Conservation (phyloP, 2,113 vertebrate species). For the Neodon shergylaensis region DNA sequence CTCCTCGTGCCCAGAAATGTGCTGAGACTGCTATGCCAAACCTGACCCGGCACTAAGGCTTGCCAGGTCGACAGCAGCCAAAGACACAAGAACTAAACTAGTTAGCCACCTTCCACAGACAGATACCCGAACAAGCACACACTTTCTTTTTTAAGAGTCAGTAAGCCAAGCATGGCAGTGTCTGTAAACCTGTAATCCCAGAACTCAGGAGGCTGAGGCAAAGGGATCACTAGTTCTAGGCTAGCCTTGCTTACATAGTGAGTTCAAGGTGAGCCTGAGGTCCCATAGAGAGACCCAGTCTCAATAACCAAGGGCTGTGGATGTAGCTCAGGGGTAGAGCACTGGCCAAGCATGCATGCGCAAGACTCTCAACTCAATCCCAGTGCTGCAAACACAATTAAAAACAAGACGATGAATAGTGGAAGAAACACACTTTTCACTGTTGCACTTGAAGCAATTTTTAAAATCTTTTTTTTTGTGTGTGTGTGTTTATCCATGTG, state of each 20-base stretch:
- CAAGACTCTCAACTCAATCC: neutral
- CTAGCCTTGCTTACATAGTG: neutral
- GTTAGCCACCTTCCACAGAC: neutral
- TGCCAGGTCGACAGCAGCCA: neutral
- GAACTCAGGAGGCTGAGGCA: neutral
- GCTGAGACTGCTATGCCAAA: neutral
- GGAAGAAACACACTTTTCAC: neutral
- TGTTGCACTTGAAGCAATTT: neutral
- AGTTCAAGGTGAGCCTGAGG: neutral
- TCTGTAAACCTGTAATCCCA: neutral
- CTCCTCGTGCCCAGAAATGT: neutral
- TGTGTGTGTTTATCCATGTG: neutral
- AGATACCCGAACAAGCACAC: neutral
- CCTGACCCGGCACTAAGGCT: neutral
- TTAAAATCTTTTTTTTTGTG: neutral
- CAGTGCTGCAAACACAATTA: neutral
- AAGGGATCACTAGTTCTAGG: neutral
- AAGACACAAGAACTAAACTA: neutral
- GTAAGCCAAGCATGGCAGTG: neutral
- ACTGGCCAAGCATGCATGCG: no score
- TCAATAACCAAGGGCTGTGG: neutral
- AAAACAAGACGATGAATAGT: neutral
- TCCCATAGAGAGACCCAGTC: neutral
- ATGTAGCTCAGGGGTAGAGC: neutral
- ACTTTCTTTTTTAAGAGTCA: constrained; percentile 11